Evolutionary conservation across 2,888 invertebrate species (phyloP).

Genomic region (Leptarthrus brevirostris): DNA sequence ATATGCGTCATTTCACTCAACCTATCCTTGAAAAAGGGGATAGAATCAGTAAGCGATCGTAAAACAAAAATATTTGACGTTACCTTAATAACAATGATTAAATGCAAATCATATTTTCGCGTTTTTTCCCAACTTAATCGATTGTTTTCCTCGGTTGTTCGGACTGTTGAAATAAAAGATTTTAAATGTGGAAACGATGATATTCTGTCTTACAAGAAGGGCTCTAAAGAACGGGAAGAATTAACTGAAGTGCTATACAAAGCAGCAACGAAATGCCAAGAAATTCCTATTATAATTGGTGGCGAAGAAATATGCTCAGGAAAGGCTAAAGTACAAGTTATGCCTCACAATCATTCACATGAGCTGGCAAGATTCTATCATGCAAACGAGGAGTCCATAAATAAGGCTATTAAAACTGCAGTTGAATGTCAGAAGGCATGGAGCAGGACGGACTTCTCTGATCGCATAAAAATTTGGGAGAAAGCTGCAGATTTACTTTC

Average conservation of each 20-base stretch:
- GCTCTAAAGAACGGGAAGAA: slow-evolving; percentile 81
- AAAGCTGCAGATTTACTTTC: slow-evolving; percentile 91
- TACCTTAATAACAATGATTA: background rate
- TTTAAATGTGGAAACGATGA: slow-evolving; percentile 76
- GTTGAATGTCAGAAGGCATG: slow-evolving; percentile 82
- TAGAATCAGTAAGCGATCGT: background rate
- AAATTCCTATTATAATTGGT: slow-evolving; percentile 95
- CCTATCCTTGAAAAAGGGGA: background rate
- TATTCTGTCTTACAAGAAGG: slow-evolving; percentile 79
- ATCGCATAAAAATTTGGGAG: slow-evolving; percentile 84
- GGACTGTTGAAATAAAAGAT: background rate
- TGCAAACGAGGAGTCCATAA: slow-evolving; percentile 82
- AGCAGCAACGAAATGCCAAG: slow-evolving; percentile 74
- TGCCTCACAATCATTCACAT: slow-evolving; percentile 88
- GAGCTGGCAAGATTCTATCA: slow-evolving; percentile 91
- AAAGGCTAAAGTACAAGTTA: slow-evolving; percentile 78
- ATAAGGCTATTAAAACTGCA: slow-evolving; percentile 83
- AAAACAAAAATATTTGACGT: background rate
- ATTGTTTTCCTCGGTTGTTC: background rate
- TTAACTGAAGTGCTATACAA: slow-evolving; percentile 77
- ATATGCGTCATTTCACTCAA: too few species aligned
- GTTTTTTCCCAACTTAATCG: background rate
- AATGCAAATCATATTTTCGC: background rate
- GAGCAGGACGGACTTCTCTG: slow-evolving; percentile 83
- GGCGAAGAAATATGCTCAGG: slow-evolving; percentile 81